phyloP scores from a whole-genome alignment of 1,140 invertebrate genomes.

The Spodoptera frugiperda region DNA sequence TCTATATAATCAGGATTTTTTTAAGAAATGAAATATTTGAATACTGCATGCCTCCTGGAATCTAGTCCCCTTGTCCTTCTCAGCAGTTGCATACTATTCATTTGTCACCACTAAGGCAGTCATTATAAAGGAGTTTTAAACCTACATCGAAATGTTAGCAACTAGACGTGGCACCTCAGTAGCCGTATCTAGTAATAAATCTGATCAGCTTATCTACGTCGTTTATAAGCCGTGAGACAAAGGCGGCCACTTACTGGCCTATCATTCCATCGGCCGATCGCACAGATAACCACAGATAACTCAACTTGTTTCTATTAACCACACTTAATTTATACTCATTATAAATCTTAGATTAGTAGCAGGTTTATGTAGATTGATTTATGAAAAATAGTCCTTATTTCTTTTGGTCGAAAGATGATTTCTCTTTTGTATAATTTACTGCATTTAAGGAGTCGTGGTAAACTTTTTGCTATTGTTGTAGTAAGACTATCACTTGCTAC shows the following conservation, averaged over 20 bases:
- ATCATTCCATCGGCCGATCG: neutral
- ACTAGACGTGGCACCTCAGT: neutral
- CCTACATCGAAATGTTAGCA: neutral
- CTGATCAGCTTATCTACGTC: neutral
- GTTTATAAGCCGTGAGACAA: constrained; percentile 13
- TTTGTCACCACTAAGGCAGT: too few relatives aligned
- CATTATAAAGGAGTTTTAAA: neutral
- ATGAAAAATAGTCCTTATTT: neutral
- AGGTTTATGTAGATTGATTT: neutral
- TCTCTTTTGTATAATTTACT: too few relatives aligned
- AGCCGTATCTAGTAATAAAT: constrained; percentile 1
- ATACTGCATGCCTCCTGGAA: too few relatives aligned
- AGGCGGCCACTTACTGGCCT: neutral
- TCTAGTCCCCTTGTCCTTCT: too few relatives aligned
- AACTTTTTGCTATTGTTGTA: too few relatives aligned
- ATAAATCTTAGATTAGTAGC: neutral
- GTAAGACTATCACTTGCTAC: too few relatives aligned
- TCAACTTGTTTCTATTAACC: constrained; percentile 9
- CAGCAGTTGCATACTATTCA: too few relatives aligned
- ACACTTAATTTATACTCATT: constrained; percentile 11
- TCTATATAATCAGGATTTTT: too few relatives aligned
- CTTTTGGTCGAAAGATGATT: too few relatives aligned
- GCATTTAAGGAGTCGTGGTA: too few relatives aligned
- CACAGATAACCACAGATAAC: neutral
- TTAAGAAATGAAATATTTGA: too few relatives aligned